These are phyloP conservation scores for Monomorium pharaonis DNA, from an alignment of 1,140 invertebrate genomes.

Conservation along the genomic window DNA sequence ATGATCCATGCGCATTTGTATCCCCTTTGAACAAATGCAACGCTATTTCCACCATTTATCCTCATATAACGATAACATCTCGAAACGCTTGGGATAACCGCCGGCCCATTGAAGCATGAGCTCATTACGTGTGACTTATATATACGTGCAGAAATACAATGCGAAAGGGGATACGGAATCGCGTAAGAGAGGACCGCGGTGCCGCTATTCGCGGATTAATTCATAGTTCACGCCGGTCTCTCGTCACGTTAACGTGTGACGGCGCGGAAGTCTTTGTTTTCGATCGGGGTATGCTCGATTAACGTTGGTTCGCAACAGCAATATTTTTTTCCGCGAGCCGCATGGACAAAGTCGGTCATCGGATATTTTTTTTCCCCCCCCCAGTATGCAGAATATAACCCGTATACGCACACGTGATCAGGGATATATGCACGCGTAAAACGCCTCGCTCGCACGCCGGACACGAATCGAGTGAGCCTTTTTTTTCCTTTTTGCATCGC, in stretches of 20 bases:
- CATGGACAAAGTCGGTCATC: constrained; percentile 13
- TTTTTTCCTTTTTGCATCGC: not conserved
- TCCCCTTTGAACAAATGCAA: constrained; percentile 28
- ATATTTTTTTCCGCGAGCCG: constrained; percentile 18
- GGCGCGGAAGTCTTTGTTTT: constrained; percentile 34
- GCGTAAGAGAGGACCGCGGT: not conserved
- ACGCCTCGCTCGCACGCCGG: not conserved
- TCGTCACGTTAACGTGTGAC: constrained; percentile 5
- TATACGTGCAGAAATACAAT: constrained; percentile 25
- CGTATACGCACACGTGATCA: not conserved
- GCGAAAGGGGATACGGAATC: not conserved
- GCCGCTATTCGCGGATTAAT: constrained; percentile 27
- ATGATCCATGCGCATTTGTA: constrained; percentile 49
- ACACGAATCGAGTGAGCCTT: constrained; percentile 20
- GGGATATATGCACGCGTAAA: not conserved
- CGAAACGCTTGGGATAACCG: constrained; percentile 33
- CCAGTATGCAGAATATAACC: not conserved
- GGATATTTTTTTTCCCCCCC: not conserved
- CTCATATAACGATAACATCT: constrained; percentile 56
- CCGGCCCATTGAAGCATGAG: constrained; percentile 32
- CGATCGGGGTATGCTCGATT: constrained; percentile 41
- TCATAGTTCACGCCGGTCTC: constrained; percentile 5
- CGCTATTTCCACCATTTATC: constrained; percentile 50
- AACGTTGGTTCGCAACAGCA: not conserved
- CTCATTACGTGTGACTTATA: constrained; percentile 33